Conservation (phyloP, 2,797 vertebrate species). For the Catharus ustulatus region DNA sequence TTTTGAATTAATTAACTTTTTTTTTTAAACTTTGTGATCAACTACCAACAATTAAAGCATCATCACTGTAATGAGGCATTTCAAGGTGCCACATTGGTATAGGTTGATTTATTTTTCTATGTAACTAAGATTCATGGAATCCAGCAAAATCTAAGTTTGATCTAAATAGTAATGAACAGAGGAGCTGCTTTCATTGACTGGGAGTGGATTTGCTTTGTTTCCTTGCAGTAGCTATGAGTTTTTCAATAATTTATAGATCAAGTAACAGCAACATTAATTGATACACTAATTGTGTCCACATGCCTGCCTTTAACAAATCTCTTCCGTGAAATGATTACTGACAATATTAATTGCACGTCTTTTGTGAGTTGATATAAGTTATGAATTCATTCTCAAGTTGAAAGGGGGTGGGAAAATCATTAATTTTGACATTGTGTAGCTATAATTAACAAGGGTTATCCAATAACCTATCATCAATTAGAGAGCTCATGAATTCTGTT, state of each 20-base stretch:
- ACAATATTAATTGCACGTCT: constrained; percentile 48
- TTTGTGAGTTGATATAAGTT: constrained; percentile 61
- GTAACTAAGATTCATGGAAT: background rate
- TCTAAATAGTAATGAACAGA: background rate
- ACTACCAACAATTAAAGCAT: background rate
- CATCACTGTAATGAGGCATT: background rate
- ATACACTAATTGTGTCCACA: constrained; percentile 56
- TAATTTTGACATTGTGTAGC: constrained; percentile 76
- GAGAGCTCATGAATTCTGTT: constrained; percentile 54
- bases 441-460: constrained; percentile 77
- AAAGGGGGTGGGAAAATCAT: constrained; percentile 76
- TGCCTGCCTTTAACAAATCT: constrained; percentile 66
- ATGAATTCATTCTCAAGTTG: constrained; percentile 65
- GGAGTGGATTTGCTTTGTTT: constrained; percentile 67
- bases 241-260: constrained; percentile 78
- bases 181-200: constrained; percentile 39
- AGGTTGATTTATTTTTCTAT: background rate
- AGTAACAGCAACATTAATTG: constrained; percentile 69
- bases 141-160: background rate
- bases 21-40: background rate
- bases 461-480: constrained; percentile 76
- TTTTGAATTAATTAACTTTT: background rate
- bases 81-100: background rate
- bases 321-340: constrained; percentile 58
- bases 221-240: constrained; percentile 5